Evolutionary conservation across 2,888 invertebrate species (phyloP).

Genomic region (Augochlorella aurata): DNA sequence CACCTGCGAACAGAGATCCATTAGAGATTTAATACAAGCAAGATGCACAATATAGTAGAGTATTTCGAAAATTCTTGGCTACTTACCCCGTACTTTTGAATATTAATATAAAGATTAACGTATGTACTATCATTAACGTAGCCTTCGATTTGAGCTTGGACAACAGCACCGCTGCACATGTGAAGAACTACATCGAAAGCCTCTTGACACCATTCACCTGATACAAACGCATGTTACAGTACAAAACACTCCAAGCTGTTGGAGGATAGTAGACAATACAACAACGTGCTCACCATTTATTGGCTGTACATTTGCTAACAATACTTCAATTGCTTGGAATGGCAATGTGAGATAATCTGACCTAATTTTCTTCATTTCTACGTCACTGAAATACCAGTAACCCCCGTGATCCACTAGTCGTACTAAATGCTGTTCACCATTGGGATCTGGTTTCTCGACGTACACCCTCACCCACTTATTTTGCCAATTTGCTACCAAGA

Average conservation of each 20-base stretch:
- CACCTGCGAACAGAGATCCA: conserved; percentile 85
- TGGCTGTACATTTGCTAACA: conserved; percentile 94
- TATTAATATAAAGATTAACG: conserved; percentile 92
- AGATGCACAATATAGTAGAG: neutral
- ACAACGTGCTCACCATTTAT: conserved; percentile 84
- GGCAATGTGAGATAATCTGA: conserved; percentile 96
- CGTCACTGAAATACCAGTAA: conserved; percentile 90
- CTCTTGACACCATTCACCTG: conserved; percentile 88
- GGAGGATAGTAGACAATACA: neutral
- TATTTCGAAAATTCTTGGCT: neutral
- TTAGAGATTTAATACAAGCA: conserved; percentile 45
- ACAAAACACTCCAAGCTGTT: neutral
- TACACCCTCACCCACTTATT: conserved; percentile 87
- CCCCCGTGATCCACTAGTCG: conserved; percentile 98
- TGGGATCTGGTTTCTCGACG: conserved; percentile 84
- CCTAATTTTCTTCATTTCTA: conserved; percentile 94
- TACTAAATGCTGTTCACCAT: conserved; percentile 89
- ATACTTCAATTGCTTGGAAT: conserved; percentile 98
- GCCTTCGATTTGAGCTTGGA: conserved; percentile 94
- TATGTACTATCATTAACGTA: conserved; percentile 90
- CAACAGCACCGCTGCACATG: conserved; percentile 90
- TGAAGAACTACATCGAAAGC: conserved; percentile 90
- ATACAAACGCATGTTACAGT: conserved; percentile 79
- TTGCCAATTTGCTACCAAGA: conserved; percentile 93
- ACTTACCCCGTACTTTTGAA: conserved; percentile 88